Evolutionary conservation across 2,888 invertebrate genomes (phyloP).

Genomic region (Hetaerina titia): DNA sequence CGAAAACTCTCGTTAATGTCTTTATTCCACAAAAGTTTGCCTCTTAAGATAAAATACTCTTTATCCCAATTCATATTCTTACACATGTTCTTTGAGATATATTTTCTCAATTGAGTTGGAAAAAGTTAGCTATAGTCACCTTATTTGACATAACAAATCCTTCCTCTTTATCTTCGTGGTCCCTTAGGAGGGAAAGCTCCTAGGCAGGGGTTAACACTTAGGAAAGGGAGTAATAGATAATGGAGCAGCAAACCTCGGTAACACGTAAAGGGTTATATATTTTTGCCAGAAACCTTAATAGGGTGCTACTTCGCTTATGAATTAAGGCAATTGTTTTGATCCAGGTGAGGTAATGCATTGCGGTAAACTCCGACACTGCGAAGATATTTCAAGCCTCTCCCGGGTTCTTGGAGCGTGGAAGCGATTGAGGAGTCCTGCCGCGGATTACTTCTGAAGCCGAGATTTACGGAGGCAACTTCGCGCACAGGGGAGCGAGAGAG

Average conservation of each 20-base stretch:
- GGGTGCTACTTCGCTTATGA: background rate
- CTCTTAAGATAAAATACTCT: no score
- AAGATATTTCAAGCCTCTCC: background rate
- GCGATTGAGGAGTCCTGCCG: background rate
- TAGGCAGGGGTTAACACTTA: no score
- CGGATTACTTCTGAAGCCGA: constrained; percentile 12
- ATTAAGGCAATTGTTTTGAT: background rate
- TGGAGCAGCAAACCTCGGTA: background rate
- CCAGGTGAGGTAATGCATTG: background rate
- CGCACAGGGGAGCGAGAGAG: background rate
- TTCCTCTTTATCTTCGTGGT: no score
- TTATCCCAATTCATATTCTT: no score
- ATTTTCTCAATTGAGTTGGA: no score
- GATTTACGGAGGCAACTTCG: constrained; percentile 15
- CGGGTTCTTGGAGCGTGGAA: constrained; percentile 5
- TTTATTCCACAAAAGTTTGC: no score
- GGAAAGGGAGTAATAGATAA: no score
- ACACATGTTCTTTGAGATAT: no score
- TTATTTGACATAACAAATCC: no score
- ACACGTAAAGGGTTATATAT: background rate
- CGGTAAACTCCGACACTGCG: background rate
- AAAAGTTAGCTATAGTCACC: no score
- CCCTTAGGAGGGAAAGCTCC: no score
- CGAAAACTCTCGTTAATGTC: no score
- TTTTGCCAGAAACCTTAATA: background rate